A percentile compares a stretch with the other conserved stretches of the same genome.
Conservation (phyloP, 2,888 invertebrate species). For the Pseudoips prasinana region DNA sequence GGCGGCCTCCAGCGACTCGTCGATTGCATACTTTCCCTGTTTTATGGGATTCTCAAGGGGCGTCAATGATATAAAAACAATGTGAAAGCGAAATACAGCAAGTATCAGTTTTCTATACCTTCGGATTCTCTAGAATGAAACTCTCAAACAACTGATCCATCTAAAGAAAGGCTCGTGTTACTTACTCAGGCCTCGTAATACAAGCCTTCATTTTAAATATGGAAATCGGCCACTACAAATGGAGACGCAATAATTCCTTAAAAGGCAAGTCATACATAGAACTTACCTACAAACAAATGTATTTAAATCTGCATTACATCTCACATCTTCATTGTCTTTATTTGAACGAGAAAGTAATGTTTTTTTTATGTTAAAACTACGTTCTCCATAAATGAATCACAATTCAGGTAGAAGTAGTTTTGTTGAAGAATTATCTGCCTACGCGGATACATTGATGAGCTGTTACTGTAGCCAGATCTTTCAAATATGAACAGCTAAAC, state of each 20-base stretch:
- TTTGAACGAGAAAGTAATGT: constrained; percentile 1
- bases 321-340: too few relatives aligned
- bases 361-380: too few relatives aligned
- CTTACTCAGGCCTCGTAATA: constrained; percentile 3
- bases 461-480: constrained; percentile 22
- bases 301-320: too few relatives aligned
- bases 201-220: constrained; percentile 10
- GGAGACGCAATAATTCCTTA: constrained; percentile 11
- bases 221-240: constrained; percentile 12
- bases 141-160: too few relatives aligned
- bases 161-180: not conserved
- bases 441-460: too few relatives aligned
- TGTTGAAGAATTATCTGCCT: too few relatives aligned
- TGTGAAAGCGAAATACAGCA: constrained; percentile 46
- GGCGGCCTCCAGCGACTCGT: constrained; percentile 56
- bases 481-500: constrained; percentile 51
- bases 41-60: constrained; percentile 72
- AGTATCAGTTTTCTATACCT: not conserved
- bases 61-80: constrained; percentile 57
- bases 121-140: not conserved
- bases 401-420: not conserved
- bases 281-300: constrained; percentile 7
- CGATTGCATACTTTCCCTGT: constrained; percentile 76
- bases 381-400: not conserved
- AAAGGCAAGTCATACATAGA: constrained; percentile 14